Evolutionary conservation across 2,888 invertebrate genomes (phyloP).

Genomic region (Heliconius hortense): DNA sequence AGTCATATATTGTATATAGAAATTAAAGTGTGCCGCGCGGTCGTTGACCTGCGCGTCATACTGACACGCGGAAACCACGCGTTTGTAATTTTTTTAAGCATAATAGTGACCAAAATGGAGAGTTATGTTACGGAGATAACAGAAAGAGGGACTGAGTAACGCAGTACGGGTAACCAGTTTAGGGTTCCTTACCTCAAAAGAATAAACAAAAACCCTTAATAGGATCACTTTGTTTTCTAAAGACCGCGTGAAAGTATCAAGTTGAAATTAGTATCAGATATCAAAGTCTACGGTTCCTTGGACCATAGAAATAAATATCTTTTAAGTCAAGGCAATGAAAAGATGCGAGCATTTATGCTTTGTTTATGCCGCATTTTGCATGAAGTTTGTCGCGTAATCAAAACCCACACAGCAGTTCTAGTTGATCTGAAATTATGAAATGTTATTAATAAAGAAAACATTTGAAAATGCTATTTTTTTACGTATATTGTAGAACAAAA

Average conservation of each 20-base stretch:
- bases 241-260: not conserved
- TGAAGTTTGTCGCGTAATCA: not conserved
- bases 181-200: not conserved
- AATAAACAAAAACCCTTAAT: not conserved
- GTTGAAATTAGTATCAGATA: not conserved
- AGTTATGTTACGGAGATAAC: not conserved
- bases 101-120: not conserved
- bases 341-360: not conserved
- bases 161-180: not conserved
- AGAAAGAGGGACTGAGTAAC: not conserved
- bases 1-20: conserved; percentile 1
- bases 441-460: too few relatives aligned
- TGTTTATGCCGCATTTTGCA: not conserved
- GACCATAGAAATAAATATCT: not conserved
- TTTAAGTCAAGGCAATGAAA: not conserved
- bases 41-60: conserved; percentile 5
- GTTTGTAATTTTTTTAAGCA: not conserved
- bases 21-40: conserved; percentile 16
- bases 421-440: too few relatives aligned
- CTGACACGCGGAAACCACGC: conserved; percentile 5
- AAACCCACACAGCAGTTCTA: too few relatives aligned
- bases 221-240: not conserved
- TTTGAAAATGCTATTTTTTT: too few relatives aligned
- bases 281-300: not conserved
- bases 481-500: too few relatives aligned